phyloP scores from a whole-genome alignment of 2,113 vertebrate species.

The Acanthisitta chloris region DNA sequence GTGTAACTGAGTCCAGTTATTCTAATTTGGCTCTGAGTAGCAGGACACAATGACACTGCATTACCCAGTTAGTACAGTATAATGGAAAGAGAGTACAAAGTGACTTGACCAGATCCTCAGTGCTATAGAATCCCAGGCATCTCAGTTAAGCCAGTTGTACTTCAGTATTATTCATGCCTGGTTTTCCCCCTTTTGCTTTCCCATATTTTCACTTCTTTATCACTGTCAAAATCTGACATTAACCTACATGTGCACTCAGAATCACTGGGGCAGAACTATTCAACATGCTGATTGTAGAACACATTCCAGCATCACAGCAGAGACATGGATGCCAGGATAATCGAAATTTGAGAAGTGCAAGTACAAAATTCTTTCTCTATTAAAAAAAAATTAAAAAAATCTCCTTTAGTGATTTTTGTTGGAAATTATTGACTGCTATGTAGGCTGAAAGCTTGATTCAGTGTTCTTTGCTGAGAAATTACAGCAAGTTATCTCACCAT shows the following conservation, averaged over 20 bases:
- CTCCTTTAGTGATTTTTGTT: constrained; percentile 6
- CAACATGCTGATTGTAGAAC: not conserved
- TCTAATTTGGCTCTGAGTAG: not conserved
- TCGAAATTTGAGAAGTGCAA: not conserved
- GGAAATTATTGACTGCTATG: constrained; percentile 45
- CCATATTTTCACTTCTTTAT: not conserved
- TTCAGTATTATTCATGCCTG: not conserved
- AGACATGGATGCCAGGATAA: not conserved
- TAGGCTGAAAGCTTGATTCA: constrained; percentile 32
- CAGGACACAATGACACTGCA: not conserved
- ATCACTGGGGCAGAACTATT: not conserved
- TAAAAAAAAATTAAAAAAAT: not conserved
- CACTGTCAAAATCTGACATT: not conserved
- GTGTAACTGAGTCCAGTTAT: not conserved
- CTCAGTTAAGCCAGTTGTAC: not conserved
- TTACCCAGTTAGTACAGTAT: not conserved
- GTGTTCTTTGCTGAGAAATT: constrained; percentile 37
- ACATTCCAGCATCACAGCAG: not conserved
- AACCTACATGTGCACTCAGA: not conserved
- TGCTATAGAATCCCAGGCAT: not conserved
- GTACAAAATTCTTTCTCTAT: not conserved
- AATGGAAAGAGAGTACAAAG: not conserved
- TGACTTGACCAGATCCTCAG: not conserved
- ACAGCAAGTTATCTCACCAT: constrained; percentile 51
- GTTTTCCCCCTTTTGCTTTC: not conserved